Percentiles rank a stretch among this genome's conserved stretches.
phyloP scores from a whole-genome alignment of 2,113 vertebrate species.

The Brienomyrus longianalis region DNA sequence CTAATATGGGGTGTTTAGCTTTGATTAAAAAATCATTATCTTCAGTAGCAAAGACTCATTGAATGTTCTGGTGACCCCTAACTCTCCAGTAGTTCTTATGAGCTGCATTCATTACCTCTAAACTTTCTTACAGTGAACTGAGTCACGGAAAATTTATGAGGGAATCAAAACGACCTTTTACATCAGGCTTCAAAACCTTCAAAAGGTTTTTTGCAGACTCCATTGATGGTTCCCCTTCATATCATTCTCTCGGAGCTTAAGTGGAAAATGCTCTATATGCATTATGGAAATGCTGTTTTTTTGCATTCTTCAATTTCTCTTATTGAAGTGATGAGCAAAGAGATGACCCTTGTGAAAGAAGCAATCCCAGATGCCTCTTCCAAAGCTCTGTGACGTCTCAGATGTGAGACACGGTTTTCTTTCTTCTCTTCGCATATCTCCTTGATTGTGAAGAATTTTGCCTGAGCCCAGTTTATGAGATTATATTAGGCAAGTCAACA shows the following conservation, averaged over 20 bases:
- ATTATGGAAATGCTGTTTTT: neutral
- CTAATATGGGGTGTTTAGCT: neutral
- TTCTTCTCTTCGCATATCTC: neutral
- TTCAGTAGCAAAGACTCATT: neutral
- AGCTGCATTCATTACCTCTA: neutral
- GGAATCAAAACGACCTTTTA: neutral
- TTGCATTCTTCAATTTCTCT: neutral
- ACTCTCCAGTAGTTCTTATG: neutral
- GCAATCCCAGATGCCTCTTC: neutral
- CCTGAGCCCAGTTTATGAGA: neutral
- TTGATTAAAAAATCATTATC: neutral
- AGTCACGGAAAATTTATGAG: neutral
- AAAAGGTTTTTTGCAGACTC: neutral
- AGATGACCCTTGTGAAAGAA: neutral
- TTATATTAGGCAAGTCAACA: neutral
- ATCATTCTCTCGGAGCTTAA: neutral
- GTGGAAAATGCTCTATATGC: neutral
- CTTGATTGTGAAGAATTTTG: neutral
- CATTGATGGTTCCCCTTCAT: neutral
- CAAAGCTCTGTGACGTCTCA: neutral
- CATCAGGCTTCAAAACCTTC: neutral
- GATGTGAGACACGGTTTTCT: neutral
- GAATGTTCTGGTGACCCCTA: neutral
- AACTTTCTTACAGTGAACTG: neutral
- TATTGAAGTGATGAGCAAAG: neutral